Evolutionary conservation across 1,140 invertebrate species (phyloP).

Genomic region (Ectropis grisescens): DNA sequence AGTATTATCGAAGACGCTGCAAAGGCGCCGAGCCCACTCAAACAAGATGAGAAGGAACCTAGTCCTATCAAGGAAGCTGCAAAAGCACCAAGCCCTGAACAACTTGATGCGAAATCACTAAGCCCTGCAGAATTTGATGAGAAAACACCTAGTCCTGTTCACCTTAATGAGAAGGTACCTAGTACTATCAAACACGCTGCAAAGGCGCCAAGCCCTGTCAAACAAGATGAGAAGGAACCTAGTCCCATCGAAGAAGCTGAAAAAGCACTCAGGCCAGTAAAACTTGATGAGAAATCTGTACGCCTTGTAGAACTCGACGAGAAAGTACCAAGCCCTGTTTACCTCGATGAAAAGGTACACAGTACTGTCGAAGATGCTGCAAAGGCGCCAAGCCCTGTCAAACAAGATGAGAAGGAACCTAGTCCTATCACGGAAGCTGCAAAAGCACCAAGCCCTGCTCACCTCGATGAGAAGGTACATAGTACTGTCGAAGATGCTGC

Average conservation of each 20-base stretch:
- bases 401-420: not conserved
- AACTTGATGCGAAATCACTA: no score
- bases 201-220: constrained; percentile 1
- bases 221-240: not conserved
- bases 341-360: constrained; percentile 4
- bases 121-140: no score
- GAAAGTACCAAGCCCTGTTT: constrained; percentile 1
- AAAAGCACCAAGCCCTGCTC: not conserved
- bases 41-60: no score
- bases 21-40: no score
- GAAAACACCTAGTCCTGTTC: no score
- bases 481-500: not conserved
- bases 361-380: constrained; percentile 2
- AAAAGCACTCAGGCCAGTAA: not conserved
- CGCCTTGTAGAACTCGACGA: not conserved
- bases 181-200: constrained; percentile 4
- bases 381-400: constrained; percentile 1
- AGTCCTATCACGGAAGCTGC: constrained; percentile 1
- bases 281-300: not conserved
- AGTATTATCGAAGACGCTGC: no score
- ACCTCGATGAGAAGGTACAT: not conserved
- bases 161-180: constrained; percentile 3
- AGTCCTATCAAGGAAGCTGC: no score
- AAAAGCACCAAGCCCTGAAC: no score
- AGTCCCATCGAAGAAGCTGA: not conserved